Evolutionary conservation across 2,888 invertebrate species (phyloP).

Genomic region (Caenorhabditis panamensis): DNA sequence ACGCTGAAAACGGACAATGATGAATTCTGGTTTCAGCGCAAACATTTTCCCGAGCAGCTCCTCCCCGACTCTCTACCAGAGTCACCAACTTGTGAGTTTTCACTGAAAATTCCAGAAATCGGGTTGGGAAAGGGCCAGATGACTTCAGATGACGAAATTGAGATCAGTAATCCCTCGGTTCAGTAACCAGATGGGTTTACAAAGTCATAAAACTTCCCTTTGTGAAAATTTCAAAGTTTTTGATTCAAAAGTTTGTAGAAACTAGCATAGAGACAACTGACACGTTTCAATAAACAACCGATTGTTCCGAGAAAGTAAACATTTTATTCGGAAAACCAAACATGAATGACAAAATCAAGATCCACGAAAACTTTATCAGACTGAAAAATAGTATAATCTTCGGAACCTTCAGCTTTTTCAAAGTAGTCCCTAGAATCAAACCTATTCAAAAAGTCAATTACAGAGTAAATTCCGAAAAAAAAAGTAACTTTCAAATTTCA

Average conservation of each 20-base stretch:
- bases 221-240: constrained; percentile 10
- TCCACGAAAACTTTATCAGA: too few species aligned
- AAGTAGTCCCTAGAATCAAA: too few species aligned
- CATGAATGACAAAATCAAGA: too few species aligned
- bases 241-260: neutral
- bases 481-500: constrained; percentile 11
- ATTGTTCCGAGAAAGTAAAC: too few species aligned
- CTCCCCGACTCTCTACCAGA: constrained; percentile 53
- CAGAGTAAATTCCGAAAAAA: neutral
- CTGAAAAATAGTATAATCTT: too few species aligned
- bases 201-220: too few species aligned
- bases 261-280: neutral
- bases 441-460: neutral
- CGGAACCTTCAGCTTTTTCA: too few species aligned
- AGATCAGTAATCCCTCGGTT: too few species aligned
- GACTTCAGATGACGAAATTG: too few species aligned
- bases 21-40: constrained; percentile 64
- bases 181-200: too few species aligned
- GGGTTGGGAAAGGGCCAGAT: neutral
- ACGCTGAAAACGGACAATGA: constrained; percentile 26
- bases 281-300: neutral
- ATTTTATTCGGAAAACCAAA: too few species aligned
- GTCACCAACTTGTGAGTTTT: constrained; percentile 54
- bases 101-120: constrained; percentile 13
- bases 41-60: constrained; percentile 63